Evolutionary conservation across 1,140 invertebrate species (phyloP).

Genomic region (Diorhabda sublineata): DNA sequence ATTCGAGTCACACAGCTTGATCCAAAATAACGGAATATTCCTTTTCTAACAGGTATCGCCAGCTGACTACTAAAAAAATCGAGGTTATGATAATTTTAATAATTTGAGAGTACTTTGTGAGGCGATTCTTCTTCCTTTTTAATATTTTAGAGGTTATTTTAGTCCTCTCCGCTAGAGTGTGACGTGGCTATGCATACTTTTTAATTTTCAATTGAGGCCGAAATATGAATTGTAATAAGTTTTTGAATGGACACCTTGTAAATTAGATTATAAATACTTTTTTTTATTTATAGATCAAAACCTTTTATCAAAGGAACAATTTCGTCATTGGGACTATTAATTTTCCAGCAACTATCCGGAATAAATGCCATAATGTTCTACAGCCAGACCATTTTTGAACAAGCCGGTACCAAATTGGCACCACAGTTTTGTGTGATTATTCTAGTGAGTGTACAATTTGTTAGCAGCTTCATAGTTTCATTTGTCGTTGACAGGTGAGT

Average conservation of each 20-base stretch:
- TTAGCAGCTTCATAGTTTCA: slow-evolving; percentile 15
- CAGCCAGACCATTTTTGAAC: slow-evolving; percentile 64
- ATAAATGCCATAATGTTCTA: slow-evolving; percentile 83
- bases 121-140: no score
- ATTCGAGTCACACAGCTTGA: no score
- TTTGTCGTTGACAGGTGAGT: slow-evolving; percentile 11
- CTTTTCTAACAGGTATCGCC: no score
- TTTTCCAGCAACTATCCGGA: slow-evolving; percentile 73
- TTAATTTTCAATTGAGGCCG: no score
- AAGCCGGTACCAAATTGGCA: slow-evolving; percentile 54
- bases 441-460: slow-evolving; percentile 62
- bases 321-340: slow-evolving; percentile 64
- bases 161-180: no score
- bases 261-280: background rate
- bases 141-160: no score
- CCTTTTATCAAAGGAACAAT: slow-evolving; percentile 61
- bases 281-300: slow-evolving; percentile 40
- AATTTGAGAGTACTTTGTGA: no score
- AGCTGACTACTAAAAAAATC: no score
- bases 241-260: background rate
- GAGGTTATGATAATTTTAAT: no score
- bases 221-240: no score
- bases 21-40: no score
- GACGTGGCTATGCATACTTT: no score
- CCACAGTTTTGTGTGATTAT: slow-evolving; percentile 64